Evolutionary conservation across 2,797 vertebrate genomes (phyloP), one percentile per base, ranked within the genome.

Genomic region (Rhyacichthys aspro): DNA sequence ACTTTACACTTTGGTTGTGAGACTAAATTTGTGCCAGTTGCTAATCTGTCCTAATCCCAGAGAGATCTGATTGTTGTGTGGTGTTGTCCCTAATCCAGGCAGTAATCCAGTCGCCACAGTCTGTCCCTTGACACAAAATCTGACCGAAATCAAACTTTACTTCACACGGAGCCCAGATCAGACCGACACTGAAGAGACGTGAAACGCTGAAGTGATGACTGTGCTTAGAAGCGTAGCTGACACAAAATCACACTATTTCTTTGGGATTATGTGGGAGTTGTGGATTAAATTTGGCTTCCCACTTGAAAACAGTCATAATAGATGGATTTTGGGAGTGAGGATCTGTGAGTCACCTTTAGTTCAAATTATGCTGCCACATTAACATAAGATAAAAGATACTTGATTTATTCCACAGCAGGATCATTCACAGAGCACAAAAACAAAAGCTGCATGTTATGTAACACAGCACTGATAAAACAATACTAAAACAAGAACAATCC

Each of bases 11-110:
- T 69, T 18, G 23, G 39, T 34, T 14, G 2, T 58, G 37, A 17
- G 43, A 19, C 39, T 15, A 62, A 60, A 83, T 85, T 55, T 77
- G 71, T 82, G 82, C 82, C 71, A 75, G 43, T 59, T 78, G 70
- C 70, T 77, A 82, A 88, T 77, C 62, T 32, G 0, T 16, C n/a
- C 59, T 57, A 55, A 78, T 45, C 72, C 57, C 11, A 16, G 41
- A 44, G 69, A 78, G 55, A 82, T 73, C 67, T 50, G 45, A 39
- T 72, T 46, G 57, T 58, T 66, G 48, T 42, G 43, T 41, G 28
- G 49, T 16, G 32, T 28, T 28, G 46, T 67, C 47, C 59, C 48
- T 11, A 56, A 61, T 52, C 49, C 37, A 28, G 4, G 23, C 23
- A 28, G 43, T 9, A 16, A 53, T 55, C 41, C 56, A 59, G 73